Base-by-base conservation (phyloP, 1,140 invertebrate genomes). In the Scaptodrosophila lebanonensis region DNA sequence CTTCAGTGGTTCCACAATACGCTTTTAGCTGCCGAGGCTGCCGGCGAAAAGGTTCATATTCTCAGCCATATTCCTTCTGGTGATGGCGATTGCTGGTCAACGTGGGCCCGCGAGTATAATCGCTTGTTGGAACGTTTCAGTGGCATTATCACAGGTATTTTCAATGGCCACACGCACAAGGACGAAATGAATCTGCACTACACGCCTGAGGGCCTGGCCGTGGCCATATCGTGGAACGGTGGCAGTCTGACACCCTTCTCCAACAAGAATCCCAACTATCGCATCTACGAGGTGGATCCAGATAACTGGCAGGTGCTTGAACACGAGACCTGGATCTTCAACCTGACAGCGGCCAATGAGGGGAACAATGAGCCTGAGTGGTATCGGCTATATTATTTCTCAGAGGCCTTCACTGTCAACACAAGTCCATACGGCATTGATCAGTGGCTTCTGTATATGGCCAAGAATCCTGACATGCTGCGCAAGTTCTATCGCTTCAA, bases 21-120 rank as follows among this genome's bases (percentile, higher is more conserved):
- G 4, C 84, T 97, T n/a, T 83, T 90, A 11, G 71, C 90, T 45
- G 93, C 95, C 0, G 95, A 96, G 84, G 52, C 88, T 33, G 88
- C 88, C 3, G 86, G 88, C 2, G 93, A 95, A 77, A 90, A 89
- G 57, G 95, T 96, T 5, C 94, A 97, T 66, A 92, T 97, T 20
- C 82, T 97, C 12, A 90, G 91, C 0, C 96, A 97, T 63, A 91
- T 97, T 45, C 94, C 94, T 0, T 90, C 93, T 1, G 93, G 93
- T 6, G 89, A 90, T 1, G 69, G 87, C 3, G 91, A 92, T 53
- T 93, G 94, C 71, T 88, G 91, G 20, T 86, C 89, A 35, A 89
- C 90, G 2, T 93, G 92, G 90, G 89, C 88, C 22, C 86, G 88
- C 60, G 90, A 93, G 70, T 93, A 91, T 63, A 88, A 89, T 42